Evolutionary conservation across 35 echinoderm and acorn worm genomes (phyloP).

Genomic region (Antedon bifida): DNA sequence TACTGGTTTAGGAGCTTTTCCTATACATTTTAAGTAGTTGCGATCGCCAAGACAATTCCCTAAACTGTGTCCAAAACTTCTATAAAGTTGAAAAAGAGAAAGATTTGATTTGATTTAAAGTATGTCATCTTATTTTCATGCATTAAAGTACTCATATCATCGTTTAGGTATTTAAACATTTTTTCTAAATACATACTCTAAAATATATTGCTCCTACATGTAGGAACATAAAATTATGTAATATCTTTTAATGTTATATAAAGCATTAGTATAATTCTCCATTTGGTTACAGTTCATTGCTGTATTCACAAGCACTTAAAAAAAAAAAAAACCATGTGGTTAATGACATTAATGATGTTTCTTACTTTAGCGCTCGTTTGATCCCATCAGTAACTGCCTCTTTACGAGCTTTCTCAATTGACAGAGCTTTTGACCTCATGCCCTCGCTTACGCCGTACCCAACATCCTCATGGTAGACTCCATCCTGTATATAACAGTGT

Average conservation of each 20-base stretch:
- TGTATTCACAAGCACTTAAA: too few species aligned
- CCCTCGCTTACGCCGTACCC: constrained; percentile 98
- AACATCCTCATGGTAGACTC: constrained; percentile 91
- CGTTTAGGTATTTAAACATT: too few species aligned
- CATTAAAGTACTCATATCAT: too few species aligned
- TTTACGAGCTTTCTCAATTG: constrained; percentile 96
- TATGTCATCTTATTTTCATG: too few species aligned
- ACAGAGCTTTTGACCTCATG: constrained; percentile 85
- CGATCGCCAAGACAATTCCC: constrained; percentile 91
- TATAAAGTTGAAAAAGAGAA: constrained; percentile 13
- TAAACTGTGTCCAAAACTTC: constrained; percentile 91
- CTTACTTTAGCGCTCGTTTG: constrained; percentile 97
- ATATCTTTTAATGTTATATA: too few species aligned
- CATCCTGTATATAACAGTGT: too few species aligned
- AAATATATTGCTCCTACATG: too few species aligned
- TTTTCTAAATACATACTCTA: too few species aligned
- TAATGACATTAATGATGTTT: not conserved
- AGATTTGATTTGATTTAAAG: too few species aligned
- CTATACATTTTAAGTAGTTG: constrained; percentile 61
- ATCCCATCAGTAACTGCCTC: constrained; percentile 97
- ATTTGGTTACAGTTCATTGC: too few species aligned
- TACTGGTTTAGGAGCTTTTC: constrained; percentile 88
- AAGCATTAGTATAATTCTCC: too few species aligned
- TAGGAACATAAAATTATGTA: too few species aligned
- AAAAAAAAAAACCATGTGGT: not conserved